Evolutionary conservation across 2,113 vertebrate genomes (phyloP).

Genomic region (Colossoma macropomum): DNA sequence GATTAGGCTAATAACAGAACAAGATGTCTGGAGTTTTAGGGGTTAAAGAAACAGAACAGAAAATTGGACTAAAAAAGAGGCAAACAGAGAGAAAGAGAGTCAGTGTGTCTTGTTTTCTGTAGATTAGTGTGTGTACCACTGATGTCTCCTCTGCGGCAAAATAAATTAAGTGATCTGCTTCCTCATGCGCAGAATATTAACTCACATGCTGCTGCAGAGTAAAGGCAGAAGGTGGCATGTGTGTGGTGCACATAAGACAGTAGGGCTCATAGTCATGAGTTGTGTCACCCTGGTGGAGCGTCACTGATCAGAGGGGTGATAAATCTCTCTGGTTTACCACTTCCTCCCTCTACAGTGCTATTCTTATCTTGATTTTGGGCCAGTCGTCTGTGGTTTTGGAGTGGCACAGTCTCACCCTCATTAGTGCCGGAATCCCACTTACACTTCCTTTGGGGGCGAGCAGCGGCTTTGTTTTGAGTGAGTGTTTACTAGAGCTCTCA

Average conservation of each 20-base stretch:
- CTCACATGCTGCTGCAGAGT: constrained; percentile 23
- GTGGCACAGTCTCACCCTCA: constrained; percentile 32
- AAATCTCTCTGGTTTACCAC: constrained; percentile 44
- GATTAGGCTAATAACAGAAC: too few species aligned
- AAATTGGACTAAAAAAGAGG: background rate
- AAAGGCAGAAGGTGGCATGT: background rate
- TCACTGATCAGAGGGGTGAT: constrained; percentile 62
- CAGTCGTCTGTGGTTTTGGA: constrained; percentile 21
- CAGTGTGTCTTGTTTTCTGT: constrained; percentile 5
- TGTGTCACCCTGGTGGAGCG: constrained; percentile 62
- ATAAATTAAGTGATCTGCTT: constrained; percentile 3
- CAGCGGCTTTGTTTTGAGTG: constrained; percentile 10
- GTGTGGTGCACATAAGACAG: background rate
- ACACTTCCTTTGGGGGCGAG: constrained; percentile 21
- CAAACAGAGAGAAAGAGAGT: background rate
- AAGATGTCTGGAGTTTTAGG: too few species aligned
- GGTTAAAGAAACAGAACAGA: too few species aligned
- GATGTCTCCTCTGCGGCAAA: constrained; percentile 3
- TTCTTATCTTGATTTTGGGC: constrained; percentile 27
- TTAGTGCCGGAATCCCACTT: constrained; percentile 26
- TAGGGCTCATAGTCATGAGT: constrained; percentile 54
- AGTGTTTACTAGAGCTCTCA: constrained; percentile 16
- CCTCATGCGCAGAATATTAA: constrained; percentile 34
- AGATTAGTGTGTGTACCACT: constrained; percentile 14
- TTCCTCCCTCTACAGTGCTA: constrained; percentile 51